Conservation (phyloP, 2,113 vertebrate genomes). For the Sinocyclocheilus anshuiensis region DNA sequence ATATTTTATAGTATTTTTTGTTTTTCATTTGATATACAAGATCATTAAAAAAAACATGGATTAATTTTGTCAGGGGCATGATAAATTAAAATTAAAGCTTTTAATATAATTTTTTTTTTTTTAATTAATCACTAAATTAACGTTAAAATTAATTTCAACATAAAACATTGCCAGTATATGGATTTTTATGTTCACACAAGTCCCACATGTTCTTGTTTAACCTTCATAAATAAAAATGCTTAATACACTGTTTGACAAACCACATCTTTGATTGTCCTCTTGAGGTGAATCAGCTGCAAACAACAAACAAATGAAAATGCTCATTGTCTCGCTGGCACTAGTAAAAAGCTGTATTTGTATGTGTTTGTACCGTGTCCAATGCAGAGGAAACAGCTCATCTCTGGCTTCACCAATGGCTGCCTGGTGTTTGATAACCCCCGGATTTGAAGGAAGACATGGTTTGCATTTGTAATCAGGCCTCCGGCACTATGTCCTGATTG, state of each 20-base stretch:
- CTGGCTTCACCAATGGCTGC: conserved; percentile 36
- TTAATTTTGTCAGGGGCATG: neutral
- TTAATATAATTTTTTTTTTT: neutral
- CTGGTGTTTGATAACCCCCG: conserved; percentile 52
- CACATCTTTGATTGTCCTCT: conserved; percentile 4
- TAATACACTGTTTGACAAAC: neutral
- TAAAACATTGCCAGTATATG: neutral
- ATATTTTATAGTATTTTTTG: neutral
- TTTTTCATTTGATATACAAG: neutral
- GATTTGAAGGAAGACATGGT: conserved; percentile 49
- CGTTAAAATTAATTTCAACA: neutral
- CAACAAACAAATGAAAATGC: conserved; percentile 15
- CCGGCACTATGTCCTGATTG: conserved; percentile 52
- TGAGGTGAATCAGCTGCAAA: neutral
- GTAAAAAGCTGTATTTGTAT: conserved; percentile 33
- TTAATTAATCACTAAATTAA: neutral
- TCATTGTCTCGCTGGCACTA: neutral
- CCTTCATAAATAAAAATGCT: conserved; percentile 16
- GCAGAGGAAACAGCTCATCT: conserved; percentile 40
- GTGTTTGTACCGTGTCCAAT: conserved; percentile 41
- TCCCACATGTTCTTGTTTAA: neutral
- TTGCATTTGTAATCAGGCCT: conserved; percentile 55
- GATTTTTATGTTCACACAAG: neutral
- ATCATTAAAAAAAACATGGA: neutral
- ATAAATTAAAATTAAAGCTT: neutral